These are phyloP conservation scores for Heterocephalus glaber DNA, from an alignment of 2,113 vertebrate species.

Conservation along the genomic window DNA sequence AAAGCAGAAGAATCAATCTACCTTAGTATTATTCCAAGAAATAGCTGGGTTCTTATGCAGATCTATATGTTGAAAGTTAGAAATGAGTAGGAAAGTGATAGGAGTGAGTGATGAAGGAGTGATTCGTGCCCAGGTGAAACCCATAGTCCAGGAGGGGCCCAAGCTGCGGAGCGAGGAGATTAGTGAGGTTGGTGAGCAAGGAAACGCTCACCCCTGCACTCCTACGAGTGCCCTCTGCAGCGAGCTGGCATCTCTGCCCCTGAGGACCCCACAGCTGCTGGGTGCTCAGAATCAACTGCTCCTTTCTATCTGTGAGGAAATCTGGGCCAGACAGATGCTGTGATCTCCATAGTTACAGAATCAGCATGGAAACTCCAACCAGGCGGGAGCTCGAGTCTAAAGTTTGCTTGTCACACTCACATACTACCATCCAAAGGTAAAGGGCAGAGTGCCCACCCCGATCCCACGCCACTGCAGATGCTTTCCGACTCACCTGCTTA, in stretches of 20 bases:
- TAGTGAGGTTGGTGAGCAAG: accelerated
- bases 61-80: background rate
- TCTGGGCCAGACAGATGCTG: accelerated
- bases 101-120: accelerated
- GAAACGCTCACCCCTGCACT: background rate
- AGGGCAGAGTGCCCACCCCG: accelerated
- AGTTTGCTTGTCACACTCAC: background rate
- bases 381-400: no score
- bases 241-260: accelerated
- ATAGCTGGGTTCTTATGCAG: accelerated
- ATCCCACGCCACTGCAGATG: no score
- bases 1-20: background rate
- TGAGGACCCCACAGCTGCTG: accelerated
- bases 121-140: no score
- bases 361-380: background rate
- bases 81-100: background rate
- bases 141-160: background rate
- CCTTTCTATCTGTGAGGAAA: background rate
- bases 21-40: background rate
- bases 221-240: accelerated
- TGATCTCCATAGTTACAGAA: background rate
- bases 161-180: accelerated
- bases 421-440: background rate
- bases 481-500: background rate
- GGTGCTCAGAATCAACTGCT: no score